Percentiles rank a stretch among this genome's conserved stretches.
These are phyloP conservation scores for Scarus forsteni DNA, from an alignment of 2,797 vertebrate species.

Conservation along the genomic window DNA sequence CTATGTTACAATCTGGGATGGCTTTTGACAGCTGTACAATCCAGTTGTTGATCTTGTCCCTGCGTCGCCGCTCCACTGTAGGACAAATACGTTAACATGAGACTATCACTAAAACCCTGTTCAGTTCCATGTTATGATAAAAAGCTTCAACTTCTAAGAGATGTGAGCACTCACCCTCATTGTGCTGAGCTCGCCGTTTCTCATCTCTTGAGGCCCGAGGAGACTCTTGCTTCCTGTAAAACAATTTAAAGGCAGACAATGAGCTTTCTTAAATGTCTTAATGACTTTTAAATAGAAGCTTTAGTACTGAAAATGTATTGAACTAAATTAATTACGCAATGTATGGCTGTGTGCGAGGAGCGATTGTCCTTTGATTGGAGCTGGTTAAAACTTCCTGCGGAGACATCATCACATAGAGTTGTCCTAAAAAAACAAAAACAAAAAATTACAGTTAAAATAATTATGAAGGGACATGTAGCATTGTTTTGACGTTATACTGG, in stretches of 20 bases:
- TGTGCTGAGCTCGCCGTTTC: slow-evolving; percentile 78
- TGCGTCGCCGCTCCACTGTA: slow-evolving; percentile 92
- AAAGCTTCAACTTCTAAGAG: too few relatives aligned
- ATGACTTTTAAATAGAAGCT: neutral
- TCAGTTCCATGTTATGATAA: neutral
- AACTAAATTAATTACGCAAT: slow-evolving; percentile 84
- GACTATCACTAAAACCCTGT: neutral
- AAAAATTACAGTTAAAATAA: neutral
- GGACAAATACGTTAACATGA: neutral
- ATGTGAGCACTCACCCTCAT: slow-evolving; percentile 59
- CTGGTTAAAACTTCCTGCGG: slow-evolving; percentile 93
- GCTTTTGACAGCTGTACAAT: slow-evolving; percentile 96
- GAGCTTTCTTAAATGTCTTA: neutral
- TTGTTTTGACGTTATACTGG: neutral
- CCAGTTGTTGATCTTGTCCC: slow-evolving; percentile 98
- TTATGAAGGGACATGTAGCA: neutral
- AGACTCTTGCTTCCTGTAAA: slow-evolving; percentile 73
- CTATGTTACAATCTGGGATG: slow-evolving; percentile 93
- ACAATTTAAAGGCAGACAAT: neutral
- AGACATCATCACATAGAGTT: slow-evolving; percentile 97
- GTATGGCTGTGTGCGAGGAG: slow-evolving; percentile 92
- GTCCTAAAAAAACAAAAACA: slow-evolving; percentile 85
- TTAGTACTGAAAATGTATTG: neutral
- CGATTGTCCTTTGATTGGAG: slow-evolving; percentile 90
- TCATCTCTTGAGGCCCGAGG: slow-evolving; percentile 75